A percentile compares a stretch with the other conserved stretches of the same genome.
Evolutionary conservation across 2,113 vertebrate species (phyloP).

Genomic region (Prinia subflava): DNA sequence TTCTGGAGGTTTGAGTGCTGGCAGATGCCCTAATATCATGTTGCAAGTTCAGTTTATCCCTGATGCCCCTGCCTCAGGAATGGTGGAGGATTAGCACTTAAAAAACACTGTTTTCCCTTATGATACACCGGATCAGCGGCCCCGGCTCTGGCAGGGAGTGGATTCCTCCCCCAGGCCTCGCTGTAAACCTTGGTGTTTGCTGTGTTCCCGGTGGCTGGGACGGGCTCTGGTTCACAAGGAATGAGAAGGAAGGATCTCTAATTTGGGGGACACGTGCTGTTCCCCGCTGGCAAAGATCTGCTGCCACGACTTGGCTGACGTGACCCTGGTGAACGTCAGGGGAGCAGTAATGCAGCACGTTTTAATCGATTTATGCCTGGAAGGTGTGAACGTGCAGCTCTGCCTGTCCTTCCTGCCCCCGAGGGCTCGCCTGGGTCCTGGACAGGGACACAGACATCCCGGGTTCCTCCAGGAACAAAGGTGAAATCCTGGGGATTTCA

Average conservation of each 20-base stretch:
- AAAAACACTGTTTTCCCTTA: not conserved
- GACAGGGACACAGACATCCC: not conserved
- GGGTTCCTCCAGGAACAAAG: not conserved
- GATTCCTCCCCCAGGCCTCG: not conserved
- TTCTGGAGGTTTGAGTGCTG: not conserved
- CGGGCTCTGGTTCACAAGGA: not conserved
- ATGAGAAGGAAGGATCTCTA: not conserved
- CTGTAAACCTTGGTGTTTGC: not conserved
- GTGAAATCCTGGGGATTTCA: not conserved
- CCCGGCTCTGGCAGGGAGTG: not conserved
- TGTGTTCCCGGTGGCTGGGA: not conserved
- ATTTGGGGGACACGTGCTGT: not conserved
- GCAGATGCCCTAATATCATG: not conserved
- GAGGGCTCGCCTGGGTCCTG: not conserved
- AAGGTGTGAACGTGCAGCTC: not conserved
- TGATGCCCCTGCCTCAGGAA: not conserved
- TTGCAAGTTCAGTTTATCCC: slow-evolving; percentile 30
- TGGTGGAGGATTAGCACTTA: not conserved
- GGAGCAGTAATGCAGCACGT: not conserved
- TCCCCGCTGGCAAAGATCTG: not conserved
- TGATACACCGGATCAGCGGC: not conserved
- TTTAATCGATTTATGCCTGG: not conserved
- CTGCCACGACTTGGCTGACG: not conserved
- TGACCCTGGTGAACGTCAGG: not conserved
- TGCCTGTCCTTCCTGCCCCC: not conserved